A percentile compares a stretch with the other conserved stretches of the same genome.
phyloP scores from a whole-genome alignment of 1,140 invertebrate species.

The Saccostrea glomerata region DNA sequence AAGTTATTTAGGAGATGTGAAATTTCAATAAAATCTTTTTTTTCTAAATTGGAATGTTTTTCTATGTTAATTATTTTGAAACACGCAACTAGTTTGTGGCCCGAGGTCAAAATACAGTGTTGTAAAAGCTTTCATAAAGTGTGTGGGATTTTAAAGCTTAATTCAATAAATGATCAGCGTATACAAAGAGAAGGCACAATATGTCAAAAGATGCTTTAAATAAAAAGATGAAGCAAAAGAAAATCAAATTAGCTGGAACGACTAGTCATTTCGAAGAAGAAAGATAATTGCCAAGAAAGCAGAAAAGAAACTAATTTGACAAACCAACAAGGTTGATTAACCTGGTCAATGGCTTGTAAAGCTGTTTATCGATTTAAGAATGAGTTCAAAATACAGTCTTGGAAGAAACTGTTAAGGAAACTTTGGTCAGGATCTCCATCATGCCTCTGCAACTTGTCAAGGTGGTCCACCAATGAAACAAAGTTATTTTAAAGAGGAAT shows the following conservation, averaged over 20 bases:
- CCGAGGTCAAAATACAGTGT: neutral
- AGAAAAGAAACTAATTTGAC: constrained; percentile 37
- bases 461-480: neutral
- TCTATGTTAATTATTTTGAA: neutral
- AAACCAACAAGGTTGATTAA: constrained; percentile 36
- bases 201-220: constrained; percentile 9
- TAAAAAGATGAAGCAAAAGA: constrained; percentile 12
- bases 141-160: neutral
- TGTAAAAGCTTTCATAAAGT: neutral
- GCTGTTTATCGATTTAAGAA: constrained; percentile 22
- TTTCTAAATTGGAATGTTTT: neutral
- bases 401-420: neutral
- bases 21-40: constrained; percentile 3
- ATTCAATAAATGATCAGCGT: neutral
- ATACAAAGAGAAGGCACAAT: neutral
- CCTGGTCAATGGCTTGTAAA: constrained; percentile 21
- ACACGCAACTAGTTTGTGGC: neutral
- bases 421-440: neutral
- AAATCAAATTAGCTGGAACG: neutral
- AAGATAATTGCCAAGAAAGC: constrained; percentile 12
- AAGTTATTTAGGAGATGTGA: neutral
- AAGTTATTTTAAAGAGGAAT: neutral
- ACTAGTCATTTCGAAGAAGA: constrained; percentile 15
- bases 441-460: constrained; percentile 4
- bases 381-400: neutral